Conservation (phyloP, 1,140 invertebrate species). For the Drosophila athabasca region DNA sequence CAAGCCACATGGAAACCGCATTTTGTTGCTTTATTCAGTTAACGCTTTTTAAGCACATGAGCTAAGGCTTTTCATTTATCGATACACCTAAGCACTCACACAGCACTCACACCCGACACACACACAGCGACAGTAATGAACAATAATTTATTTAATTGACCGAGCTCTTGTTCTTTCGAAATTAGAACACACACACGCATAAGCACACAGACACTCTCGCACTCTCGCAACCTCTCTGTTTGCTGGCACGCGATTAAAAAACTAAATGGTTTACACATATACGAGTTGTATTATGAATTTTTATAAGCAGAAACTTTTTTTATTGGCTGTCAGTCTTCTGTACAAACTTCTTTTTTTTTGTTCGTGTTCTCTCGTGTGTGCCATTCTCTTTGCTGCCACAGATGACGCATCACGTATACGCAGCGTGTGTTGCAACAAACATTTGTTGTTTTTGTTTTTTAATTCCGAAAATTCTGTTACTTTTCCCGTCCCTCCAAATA, state of each 20-base stretch:
- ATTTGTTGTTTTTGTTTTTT: not conserved
- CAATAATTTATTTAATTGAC: conserved; percentile 82
- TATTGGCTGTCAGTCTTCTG: conserved; percentile 37
- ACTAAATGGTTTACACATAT: conserved; percentile 27
- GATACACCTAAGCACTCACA: conserved; percentile 54
- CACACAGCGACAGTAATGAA: conserved; percentile 56
- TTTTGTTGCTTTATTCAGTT: conserved; percentile 45
- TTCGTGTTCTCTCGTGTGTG: too few species aligned
- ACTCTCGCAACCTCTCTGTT: not conserved
- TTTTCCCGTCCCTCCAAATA: not conserved
- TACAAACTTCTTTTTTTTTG: too few species aligned
- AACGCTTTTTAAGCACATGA: conserved; percentile 71
- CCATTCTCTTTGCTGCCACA: not conserved
- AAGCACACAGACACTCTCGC: not conserved
- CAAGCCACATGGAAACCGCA: conserved; percentile 22
- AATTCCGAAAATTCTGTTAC: conserved; percentile 16
- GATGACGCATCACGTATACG: conserved; percentile 49
- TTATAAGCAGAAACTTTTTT: conserved; percentile 32
- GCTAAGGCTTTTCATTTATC: conserved; percentile 52
- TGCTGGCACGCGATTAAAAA: conserved; percentile 49
- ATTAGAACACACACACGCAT: conserved; percentile 43
- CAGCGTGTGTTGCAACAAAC: conserved; percentile 2
- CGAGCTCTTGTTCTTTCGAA: conserved; percentile 55
- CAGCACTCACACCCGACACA: conserved; percentile 12
- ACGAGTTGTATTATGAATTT: conserved; percentile 6